phyloP scores from a whole-genome alignment of 2,113 vertebrate species.

The Platichthys stellatus region DNA sequence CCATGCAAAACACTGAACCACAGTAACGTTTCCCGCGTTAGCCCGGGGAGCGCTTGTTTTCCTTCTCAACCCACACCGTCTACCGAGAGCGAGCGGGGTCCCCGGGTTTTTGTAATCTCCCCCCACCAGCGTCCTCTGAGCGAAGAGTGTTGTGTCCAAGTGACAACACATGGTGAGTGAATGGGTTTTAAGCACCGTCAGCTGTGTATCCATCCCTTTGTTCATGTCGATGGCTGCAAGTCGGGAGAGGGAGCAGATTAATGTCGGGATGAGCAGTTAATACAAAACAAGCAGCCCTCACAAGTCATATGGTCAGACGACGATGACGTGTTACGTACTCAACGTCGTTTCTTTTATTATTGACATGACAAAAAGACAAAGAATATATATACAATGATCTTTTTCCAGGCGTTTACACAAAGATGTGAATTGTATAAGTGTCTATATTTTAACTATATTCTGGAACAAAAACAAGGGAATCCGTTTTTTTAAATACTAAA shows the following conservation, averaged over 20 bases:
- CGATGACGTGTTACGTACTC: conserved; percentile 32
- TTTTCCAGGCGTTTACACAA: background rate
- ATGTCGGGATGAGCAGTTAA: background rate
- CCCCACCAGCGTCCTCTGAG: fast-evolving
- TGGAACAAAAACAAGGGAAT: too few relatives aligned
- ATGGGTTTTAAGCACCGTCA: fast-evolving
- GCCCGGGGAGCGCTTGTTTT: conserved; percentile 40
- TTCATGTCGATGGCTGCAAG: background rate
- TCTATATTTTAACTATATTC: too few relatives aligned
- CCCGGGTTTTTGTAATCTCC: too few relatives aligned
- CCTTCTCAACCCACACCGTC: background rate
- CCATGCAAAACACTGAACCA: conserved; percentile 32
- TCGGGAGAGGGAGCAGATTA: background rate
- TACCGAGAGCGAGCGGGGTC: background rate
- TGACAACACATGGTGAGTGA: fast-evolving
- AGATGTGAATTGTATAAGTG: too few relatives aligned
- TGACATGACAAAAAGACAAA: background rate
- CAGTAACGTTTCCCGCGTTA: conserved; percentile 73
- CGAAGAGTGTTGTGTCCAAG: background rate
- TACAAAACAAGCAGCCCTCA: background rate
- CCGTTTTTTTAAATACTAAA: too few relatives aligned
- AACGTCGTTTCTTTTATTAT: background rate
- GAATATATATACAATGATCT: background rate
- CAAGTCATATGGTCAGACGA: background rate
- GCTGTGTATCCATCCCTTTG: background rate